phyloP scores from a whole-genome alignment of 35 echinoderm and acorn worm genomes.

The Nesometra sesokonis region DNA sequence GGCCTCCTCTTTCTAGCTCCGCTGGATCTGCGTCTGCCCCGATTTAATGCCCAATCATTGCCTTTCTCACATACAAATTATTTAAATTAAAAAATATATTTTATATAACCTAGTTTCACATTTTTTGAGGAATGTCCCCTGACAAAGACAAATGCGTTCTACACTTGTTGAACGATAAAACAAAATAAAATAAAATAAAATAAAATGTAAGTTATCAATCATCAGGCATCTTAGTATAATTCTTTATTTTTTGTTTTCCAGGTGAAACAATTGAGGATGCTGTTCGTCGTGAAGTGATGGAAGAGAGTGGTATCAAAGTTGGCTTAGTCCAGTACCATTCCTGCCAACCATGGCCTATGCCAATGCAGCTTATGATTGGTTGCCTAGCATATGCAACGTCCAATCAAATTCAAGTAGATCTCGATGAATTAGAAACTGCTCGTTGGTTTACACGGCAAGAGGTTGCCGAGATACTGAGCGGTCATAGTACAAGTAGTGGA shows the following conservation, averaged over 20 bases:
- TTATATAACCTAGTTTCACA: too few species aligned
- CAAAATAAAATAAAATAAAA: too few species aligned
- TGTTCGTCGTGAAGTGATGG: conserved; percentile 74
- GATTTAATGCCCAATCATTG: too few species aligned
- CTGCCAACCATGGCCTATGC: conserved; percentile 88
- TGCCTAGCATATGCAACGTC: conserved; percentile 61
- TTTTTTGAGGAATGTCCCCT: too few species aligned
- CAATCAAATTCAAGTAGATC: conserved; percentile 63
- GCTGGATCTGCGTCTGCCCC: too few species aligned
- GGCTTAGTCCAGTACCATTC: conserved; percentile 73
- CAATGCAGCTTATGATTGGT: conserved; percentile 81
- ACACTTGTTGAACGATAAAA: too few species aligned
- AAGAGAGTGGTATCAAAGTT: conserved; percentile 81
- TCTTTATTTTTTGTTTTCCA: conserved; percentile 36
- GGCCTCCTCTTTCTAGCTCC: too few species aligned
- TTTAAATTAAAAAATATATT: too few species aligned
- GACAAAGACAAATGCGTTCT: too few species aligned
- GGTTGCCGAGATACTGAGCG: conserved; percentile 13
- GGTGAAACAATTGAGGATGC: conserved; percentile 96
- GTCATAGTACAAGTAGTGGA: not conserved
- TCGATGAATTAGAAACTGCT: conserved; percentile 48
- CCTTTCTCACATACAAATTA: too few species aligned
- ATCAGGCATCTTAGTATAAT: too few species aligned
- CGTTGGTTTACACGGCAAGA: conserved; percentile 46
- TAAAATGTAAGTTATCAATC: too few species aligned